Conservation (phyloP, 2,113 vertebrate genomes). For the Alethe diademata region DNA sequence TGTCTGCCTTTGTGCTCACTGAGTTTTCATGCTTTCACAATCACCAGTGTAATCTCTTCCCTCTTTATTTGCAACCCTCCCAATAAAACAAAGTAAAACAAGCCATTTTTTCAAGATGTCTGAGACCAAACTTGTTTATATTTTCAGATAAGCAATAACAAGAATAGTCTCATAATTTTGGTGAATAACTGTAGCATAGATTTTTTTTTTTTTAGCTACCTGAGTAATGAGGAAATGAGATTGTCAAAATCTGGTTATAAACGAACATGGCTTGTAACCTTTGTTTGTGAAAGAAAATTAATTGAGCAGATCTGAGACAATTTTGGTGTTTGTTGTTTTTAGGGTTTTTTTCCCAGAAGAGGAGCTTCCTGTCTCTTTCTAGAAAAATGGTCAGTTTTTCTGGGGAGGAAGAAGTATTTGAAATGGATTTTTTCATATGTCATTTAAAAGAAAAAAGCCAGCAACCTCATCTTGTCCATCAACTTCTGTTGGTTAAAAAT, state of each 20-base stretch:
- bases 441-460: neutral
- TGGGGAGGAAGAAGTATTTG: neutral
- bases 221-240: neutral
- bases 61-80: neutral
- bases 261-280: neutral
- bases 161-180: neutral
- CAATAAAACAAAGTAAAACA: neutral
- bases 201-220: neutral
- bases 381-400: neutral
- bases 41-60: neutral
- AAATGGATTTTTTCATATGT: neutral
- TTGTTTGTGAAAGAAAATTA: neutral
- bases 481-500: neutral
- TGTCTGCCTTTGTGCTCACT: neutral
- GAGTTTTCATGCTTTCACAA: neutral
- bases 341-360: neutral
- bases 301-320: neutral
- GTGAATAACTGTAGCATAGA: neutral
- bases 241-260: neutral
- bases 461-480: neutral
- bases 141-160: neutral
- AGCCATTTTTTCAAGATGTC: neutral
- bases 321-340: neutral
- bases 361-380: neutral
- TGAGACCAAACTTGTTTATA: neutral